These are phyloP conservation scores for Amphipoea lucens DNA, from an alignment of 2,888 invertebrate species.

Conservation along the genomic window DNA sequence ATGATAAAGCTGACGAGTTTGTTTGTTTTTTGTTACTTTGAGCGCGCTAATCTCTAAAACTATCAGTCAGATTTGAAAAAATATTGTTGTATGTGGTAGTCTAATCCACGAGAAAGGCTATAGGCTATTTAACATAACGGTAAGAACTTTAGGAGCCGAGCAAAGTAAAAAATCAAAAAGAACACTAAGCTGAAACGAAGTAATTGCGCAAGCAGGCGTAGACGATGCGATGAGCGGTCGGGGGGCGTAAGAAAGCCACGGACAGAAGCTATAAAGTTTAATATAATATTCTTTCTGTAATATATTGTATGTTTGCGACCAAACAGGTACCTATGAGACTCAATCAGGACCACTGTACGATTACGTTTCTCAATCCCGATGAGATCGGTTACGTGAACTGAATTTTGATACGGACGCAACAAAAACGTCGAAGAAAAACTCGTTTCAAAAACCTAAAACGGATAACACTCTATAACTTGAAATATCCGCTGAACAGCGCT, in stretches of 20 bases:
- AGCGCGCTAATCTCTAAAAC: not conserved
- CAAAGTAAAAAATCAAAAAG: not conserved
- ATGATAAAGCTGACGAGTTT: not conserved
- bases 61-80: not conserved
- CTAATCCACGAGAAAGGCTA: not conserved
- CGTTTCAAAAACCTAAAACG: conserved; percentile 22
- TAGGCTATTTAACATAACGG: not conserved
- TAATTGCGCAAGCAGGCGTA: no score
- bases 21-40: not conserved
- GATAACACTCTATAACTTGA: conserved; percentile 39
- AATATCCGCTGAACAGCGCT: conserved; percentile 41
- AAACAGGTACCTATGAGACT: not conserved
- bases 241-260: no score
- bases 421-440: conserved; percentile 9
- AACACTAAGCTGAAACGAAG: no score
- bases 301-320: not conserved
- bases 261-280: not conserved
- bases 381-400: not conserved
- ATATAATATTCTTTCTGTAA: not conserved
- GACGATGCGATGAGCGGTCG: no score
- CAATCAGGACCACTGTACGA: not conserved
- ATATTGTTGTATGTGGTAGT: not conserved
- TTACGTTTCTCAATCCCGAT: not conserved
- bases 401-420: conserved; percentile 2
- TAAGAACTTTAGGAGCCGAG: not conserved